Conservation (phyloP, 2,797 vertebrate species). For the Botia almorhae region DNA sequence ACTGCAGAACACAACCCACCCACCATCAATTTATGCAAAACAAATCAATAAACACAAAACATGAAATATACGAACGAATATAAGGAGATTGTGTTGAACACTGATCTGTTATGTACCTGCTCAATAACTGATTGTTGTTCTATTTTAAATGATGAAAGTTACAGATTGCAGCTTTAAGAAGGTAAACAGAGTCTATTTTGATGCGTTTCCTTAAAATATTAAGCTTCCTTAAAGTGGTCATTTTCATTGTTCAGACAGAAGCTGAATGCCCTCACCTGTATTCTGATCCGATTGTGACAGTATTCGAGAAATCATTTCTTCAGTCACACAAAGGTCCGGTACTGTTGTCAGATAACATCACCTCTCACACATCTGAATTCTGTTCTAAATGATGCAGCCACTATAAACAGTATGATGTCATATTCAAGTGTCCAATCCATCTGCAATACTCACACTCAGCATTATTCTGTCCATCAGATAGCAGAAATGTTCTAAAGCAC, state of each 20-base stretch:
- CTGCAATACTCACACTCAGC: background rate
- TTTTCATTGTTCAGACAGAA: background rate
- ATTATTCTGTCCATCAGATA: slow-evolving; percentile 39
- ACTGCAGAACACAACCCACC: slow-evolving; percentile 80
- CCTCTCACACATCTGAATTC: background rate
- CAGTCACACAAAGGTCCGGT: background rate
- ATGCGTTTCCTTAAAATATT: too few relatives aligned
- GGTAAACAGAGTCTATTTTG: too few relatives aligned
- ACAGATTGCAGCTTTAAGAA: background rate
- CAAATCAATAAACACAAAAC: slow-evolving; percentile 78
- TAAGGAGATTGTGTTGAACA: too few relatives aligned
- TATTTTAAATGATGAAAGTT: too few relatives aligned
- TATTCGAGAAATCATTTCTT: background rate
- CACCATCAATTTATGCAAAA: slow-evolving; percentile 80
- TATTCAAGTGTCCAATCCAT: background rate
- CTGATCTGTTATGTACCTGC: too few relatives aligned
- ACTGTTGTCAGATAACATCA: background rate
- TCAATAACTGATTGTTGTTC: too few relatives aligned
- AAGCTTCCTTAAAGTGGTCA: background rate
- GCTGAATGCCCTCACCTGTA: background rate
- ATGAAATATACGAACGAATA: too few relatives aligned
- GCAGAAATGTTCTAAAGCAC: slow-evolving; percentile 25
- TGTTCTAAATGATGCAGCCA: background rate
- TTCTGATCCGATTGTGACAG: background rate
- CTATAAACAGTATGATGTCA: too few relatives aligned